A percentile compares a stretch with the other conserved stretches of the same genome.
These are phyloP conservation scores for Enteromius fasciolatus DNA, from an alignment of 2,797 vertebrate species.

Conservation along the genomic window DNA sequence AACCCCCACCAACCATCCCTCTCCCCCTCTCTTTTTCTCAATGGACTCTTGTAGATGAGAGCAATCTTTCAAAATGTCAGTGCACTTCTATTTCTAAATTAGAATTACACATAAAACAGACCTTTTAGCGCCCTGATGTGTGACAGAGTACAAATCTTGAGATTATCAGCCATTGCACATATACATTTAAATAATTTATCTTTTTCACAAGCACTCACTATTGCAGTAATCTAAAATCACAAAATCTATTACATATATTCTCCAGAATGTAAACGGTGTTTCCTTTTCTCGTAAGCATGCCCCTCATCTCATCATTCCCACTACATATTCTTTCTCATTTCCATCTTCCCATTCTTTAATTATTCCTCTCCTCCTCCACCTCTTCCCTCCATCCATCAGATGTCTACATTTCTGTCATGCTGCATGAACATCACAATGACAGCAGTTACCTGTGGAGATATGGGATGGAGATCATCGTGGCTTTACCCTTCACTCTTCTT, in stretches of 20 bases:
- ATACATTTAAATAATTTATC: neutral
- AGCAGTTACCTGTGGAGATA: slow-evolving; percentile 39
- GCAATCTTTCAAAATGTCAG: slow-evolving; percentile 34
- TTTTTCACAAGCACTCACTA: neutral
- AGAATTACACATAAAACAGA: slow-evolving; percentile 14
- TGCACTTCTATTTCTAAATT: neutral
- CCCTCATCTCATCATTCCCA: neutral
- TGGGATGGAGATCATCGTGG: slow-evolving; percentile 22
- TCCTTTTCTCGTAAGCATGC: neutral
- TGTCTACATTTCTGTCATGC: slow-evolving; percentile 16
- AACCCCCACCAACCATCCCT: slow-evolving; percentile 1
- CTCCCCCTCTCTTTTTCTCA: slow-evolving; percentile 8
- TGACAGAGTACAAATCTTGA: neutral
- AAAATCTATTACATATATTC: neutral
- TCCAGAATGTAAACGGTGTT: neutral
- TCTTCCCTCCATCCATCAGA: neutral
- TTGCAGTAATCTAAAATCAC: neutral
- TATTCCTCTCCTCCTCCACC: slow-evolving; percentile 2
- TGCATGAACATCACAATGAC: slow-evolving; percentile 31
- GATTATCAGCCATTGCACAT: neutral
- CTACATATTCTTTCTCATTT: neutral
- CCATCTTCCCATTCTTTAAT: slow-evolving; percentile 4
- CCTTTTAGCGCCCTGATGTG: neutral
- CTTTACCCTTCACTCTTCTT: slow-evolving; percentile 19
- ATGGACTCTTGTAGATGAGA: slow-evolving; percentile 27